Percentiles rank a stretch among this genome's conserved stretches.
Conservation (phyloP, 2,888 invertebrate genomes). For the Pristionchus fissidentatus region DNA sequence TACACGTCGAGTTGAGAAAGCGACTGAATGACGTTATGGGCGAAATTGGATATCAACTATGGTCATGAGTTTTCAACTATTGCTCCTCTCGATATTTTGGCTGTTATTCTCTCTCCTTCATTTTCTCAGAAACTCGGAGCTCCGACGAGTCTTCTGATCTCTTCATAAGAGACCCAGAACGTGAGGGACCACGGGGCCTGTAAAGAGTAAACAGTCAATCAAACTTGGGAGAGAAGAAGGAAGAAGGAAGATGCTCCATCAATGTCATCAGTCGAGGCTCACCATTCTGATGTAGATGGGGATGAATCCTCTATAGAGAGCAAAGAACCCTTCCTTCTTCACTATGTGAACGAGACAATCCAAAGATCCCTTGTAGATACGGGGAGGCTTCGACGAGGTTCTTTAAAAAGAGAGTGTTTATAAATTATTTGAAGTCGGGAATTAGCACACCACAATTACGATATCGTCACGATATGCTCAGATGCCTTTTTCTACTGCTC, state of each 20-base stretch:
- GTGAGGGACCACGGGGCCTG: slow-evolving; percentile 85
- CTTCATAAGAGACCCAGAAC: slow-evolving; percentile 93
- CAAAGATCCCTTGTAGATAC: slow-evolving; percentile 86
- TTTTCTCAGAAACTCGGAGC: slow-evolving; percentile 79
- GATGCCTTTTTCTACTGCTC: too few species aligned
- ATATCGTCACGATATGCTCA: too few species aligned
- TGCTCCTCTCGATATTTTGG: neutral
- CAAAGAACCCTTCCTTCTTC: slow-evolving; percentile 80
- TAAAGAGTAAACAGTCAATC: slow-evolving; percentile 33
- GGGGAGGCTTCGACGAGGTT: slow-evolving; percentile 56
- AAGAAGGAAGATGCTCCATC: neutral
- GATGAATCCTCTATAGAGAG: slow-evolving; percentile 82
- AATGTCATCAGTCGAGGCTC: neutral
- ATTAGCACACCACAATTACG: too few species aligned
- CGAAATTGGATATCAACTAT: neutral
- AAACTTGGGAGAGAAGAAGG: neutral
- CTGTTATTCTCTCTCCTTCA: slow-evolving; percentile 27
- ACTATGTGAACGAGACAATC: slow-evolving; percentile 86
- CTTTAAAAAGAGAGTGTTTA: slow-evolving; percentile 50
- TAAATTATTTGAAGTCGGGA: neutral
- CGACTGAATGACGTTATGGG: slow-evolving; percentile 20
- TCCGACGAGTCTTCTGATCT: slow-evolving; percentile 82
- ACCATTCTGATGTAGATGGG: slow-evolving; percentile 81
- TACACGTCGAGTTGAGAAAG: slow-evolving; percentile 3
- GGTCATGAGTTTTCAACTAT: slow-evolving; percentile 5